These are phyloP conservation scores for Macropis europaea DNA, from an alignment of 2,888 invertebrate genomes.

Conservation along the genomic window DNA sequence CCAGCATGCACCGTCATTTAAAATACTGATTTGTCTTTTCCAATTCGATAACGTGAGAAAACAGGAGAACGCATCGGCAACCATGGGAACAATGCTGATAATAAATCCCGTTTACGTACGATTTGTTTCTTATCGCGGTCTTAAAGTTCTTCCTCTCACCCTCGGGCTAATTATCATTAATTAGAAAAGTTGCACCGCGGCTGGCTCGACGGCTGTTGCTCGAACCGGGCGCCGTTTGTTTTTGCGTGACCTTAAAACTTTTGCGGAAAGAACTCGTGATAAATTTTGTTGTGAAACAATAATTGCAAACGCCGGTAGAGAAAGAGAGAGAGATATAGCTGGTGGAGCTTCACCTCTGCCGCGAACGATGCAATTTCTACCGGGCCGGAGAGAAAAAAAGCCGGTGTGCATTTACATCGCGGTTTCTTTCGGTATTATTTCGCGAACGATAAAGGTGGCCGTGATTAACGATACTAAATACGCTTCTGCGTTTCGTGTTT, in stretches of 20 bases:
- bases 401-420: constrained; percentile 33
- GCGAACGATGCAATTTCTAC: constrained; percentile 45
- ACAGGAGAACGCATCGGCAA: no score
- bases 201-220: constrained; percentile 1
- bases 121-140: constrained; percentile 74
- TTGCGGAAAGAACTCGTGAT: constrained; percentile 36
- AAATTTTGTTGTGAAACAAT: constrained; percentile 54
- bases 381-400: neutral
- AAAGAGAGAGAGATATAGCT: no score
- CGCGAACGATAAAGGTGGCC: constrained; percentile 21
- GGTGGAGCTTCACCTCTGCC: constrained; percentile 2
- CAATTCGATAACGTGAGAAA: no score
- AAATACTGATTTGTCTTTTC: no score
- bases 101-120: constrained; percentile 66
- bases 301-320: constrained; percentile 44
- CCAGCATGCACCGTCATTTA: no score
- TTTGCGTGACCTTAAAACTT: constrained; percentile 42
- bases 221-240: neutral
- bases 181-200: constrained; percentile 74
- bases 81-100: constrained; percentile 43
- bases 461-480: constrained; percentile 45
- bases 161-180: constrained; percentile 78
- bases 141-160: constrained; percentile 67
- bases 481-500: constrained; percentile 1
- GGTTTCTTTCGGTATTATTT: constrained; percentile 23